Evolutionary conservation across 1,140 invertebrate genomes (phyloP).

Genomic region (Bombus waltoni): DNA sequence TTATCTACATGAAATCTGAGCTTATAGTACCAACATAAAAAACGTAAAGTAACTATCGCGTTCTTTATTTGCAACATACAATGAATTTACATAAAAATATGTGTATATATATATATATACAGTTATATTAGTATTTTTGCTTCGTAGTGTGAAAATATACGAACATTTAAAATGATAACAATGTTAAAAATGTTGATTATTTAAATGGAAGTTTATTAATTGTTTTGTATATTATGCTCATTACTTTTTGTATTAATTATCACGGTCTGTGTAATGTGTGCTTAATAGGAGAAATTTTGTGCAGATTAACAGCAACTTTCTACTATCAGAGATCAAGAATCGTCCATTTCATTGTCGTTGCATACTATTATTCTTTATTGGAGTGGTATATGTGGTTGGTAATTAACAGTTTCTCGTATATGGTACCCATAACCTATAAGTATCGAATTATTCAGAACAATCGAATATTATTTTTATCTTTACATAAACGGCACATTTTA

Average conservation of each 20-base stretch:
- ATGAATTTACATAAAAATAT: slow-evolving; percentile 1
- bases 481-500: neutral
- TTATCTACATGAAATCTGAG: neutral
- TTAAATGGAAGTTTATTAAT: neutral
- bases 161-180: neutral
- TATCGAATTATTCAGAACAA: neutral
- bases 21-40: neutral
- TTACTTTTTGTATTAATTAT: slow-evolving; percentile 25
- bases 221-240: neutral
- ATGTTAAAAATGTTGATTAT: neutral
- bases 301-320: slow-evolving; percentile 3
- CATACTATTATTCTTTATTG: neutral
- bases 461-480: neutral
- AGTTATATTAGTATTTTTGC: neutral
- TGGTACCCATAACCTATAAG: slow-evolving; percentile 10
- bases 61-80: neutral
- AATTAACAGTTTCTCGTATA: slow-evolving; percentile 11
- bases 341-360: neutral
- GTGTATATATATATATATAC: neutral
- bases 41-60: neutral
- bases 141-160: neutral
- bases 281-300: slow-evolving; percentile 31
- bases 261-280: neutral
- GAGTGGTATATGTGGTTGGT: neutral
- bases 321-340: neutral